A percentile compares a stretch with the other conserved stretches of the same genome.
phyloP scores from a whole-genome alignment of 1,140 invertebrate species.

The Metaphire vulgaris region DNA sequence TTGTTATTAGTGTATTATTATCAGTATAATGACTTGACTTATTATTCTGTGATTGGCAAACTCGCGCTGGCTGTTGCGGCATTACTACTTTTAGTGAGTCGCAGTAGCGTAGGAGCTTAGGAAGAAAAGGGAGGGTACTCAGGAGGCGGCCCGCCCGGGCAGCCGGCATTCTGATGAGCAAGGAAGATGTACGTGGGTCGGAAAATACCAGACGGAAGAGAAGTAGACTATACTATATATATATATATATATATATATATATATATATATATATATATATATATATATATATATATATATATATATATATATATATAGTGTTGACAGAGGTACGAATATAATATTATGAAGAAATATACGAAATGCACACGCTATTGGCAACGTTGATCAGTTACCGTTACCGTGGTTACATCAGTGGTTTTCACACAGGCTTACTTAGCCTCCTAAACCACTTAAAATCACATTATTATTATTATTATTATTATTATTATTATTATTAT shows the following conservation, averaged over 20 bases:
- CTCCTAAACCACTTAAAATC: too few relatives aligned
- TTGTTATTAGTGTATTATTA: neutral
- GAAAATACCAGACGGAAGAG: neutral
- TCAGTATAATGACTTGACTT: neutral
- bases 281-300: slow-evolving; percentile 1
- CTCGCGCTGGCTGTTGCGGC: neutral
- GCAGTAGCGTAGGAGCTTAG: neutral
- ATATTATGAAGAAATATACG: too few relatives aligned
- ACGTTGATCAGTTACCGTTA: too few relatives aligned
- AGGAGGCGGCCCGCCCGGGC: neutral
- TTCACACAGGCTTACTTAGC: too few relatives aligned
- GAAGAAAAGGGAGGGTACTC: neutral
- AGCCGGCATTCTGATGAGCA: too few relatives aligned
- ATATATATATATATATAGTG: slow-evolving; percentile 7
- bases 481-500: too few relatives aligned
- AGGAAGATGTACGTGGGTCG: neutral
- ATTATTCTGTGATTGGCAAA: neutral
- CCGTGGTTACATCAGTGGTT: too few relatives aligned
- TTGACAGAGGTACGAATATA: neutral
- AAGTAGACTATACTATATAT: neutral
- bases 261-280: slow-evolving; percentile 1
- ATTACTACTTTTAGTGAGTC: neutral
- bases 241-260: slow-evolving; percentile 4
- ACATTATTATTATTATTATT: too few relatives aligned
- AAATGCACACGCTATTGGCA: too few relatives aligned